A percentile compares a stretch with the other conserved stretches of the same genome.
These are phyloP conservation scores for Caenorhabditis sulstoni DNA, from an alignment of 2,888 invertebrate species.

Conservation along the genomic window DNA sequence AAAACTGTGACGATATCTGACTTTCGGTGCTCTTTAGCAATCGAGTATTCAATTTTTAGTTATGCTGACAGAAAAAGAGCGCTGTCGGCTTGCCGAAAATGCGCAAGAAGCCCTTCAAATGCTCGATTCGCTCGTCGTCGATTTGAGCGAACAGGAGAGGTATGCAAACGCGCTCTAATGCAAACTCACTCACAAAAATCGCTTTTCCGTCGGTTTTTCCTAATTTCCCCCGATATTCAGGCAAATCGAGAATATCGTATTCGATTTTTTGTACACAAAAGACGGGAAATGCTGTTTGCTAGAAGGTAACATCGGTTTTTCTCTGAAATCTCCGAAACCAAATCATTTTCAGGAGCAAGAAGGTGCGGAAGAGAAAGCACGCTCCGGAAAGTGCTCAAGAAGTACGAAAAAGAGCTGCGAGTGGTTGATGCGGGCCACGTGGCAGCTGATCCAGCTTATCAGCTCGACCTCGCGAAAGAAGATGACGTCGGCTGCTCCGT, in stretches of 20 bases:
- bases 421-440: conserved; percentile 54
- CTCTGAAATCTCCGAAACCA: no score
- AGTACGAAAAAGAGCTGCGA: conserved; percentile 24
- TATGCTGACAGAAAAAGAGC: conserved; percentile 8
- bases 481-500: conserved; percentile 34
- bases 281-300: conserved; percentile 56
- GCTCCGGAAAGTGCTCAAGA: conserved; percentile 36
- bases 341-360: conserved; percentile 31
- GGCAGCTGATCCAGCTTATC: conserved; percentile 50
- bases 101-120: conserved; percentile 32
- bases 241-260: conserved; percentile 43
- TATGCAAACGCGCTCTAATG: conserved; percentile 21
- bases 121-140: conserved; percentile 39
- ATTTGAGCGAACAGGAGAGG: conserved; percentile 50
- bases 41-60: background rate
- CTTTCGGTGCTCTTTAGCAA: background rate
- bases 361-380: conserved; percentile 51
- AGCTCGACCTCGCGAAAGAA: conserved; percentile 48
- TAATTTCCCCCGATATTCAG: conserved; percentile 22
- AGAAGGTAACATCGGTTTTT: conserved; percentile 34
- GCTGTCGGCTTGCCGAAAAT: background rate
- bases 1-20: background rate
- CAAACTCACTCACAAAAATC: background rate
- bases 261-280: conserved; percentile 43
- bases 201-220: conserved; percentile 1